Percentiles rank a stretch among this genome's conserved stretches.
Conservation (phyloP, 35 echinoderm and acorn worm species). For the Ophiothrix spiculata region DNA sequence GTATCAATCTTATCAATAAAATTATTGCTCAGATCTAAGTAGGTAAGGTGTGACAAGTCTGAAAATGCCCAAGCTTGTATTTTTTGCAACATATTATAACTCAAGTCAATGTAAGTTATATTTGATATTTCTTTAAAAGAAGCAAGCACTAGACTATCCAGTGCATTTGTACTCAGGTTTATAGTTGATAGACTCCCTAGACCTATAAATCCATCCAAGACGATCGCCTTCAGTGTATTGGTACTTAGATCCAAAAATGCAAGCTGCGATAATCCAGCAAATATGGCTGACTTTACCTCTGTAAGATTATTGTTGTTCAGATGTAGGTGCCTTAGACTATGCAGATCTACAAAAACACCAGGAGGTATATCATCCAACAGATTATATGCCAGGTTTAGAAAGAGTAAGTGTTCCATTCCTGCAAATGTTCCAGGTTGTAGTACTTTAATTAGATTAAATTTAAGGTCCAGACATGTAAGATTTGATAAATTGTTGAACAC, state of each 20-base stretch:
- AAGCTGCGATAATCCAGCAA: background rate
- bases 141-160: no score
- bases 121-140: no score
- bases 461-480: background rate
- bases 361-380: background rate
- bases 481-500: background rate
- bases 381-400: background rate
- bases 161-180: no score
- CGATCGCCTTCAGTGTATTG: no score
- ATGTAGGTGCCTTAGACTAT: background rate
- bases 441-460: background rate
- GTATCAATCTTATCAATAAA: background rate
- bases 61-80: background rate
- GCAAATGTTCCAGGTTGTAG: background rate
- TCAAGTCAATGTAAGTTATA: no score
- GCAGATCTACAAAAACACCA: background rate
- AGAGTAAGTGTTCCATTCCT: background rate
- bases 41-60: background rate
- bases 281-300: background rate
- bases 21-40: background rate
- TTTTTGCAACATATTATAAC: background rate
- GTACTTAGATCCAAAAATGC: no score
- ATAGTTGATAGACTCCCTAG: background rate
- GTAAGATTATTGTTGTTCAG: background rate
- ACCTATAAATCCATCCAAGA: no score